These are phyloP conservation scores for Trialeurodes vaporariorum DNA, from an alignment of 1,140 invertebrate genomes.

Conservation along the genomic window DNA sequence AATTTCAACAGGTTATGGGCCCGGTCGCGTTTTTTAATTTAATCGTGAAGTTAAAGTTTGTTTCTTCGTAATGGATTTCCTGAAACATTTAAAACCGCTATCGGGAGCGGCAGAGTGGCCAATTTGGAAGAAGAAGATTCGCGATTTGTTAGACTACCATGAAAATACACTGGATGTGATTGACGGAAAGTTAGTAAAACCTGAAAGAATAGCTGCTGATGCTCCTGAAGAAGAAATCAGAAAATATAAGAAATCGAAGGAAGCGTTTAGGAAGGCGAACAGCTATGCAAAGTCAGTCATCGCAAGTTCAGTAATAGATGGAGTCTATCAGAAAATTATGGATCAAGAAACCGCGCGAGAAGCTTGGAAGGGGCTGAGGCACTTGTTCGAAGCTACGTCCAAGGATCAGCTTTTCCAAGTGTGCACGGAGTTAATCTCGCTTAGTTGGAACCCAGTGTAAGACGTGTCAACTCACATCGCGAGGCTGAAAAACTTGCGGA, in stretches of 20 bases:
- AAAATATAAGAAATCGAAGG: not conserved
- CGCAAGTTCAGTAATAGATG: conserved; percentile 19
- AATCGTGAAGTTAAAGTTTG: too few relatives aligned
- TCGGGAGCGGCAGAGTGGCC: too few relatives aligned
- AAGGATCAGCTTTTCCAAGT: conserved; percentile 29
- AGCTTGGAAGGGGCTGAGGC: conserved; percentile 25
- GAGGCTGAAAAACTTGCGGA: conserved; percentile 28
- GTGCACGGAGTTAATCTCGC: conserved; percentile 29
- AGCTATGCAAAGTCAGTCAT: conserved; percentile 10
- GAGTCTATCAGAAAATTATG: conserved; percentile 28
- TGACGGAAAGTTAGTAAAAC: too few relatives aligned
- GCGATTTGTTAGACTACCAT: too few relatives aligned
- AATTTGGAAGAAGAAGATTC: too few relatives aligned
- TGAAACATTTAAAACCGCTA: too few relatives aligned
- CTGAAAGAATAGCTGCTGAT: conserved; percentile 14
- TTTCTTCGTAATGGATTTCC: too few relatives aligned
- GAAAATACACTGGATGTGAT: too few relatives aligned
- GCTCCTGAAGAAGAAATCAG: conserved; percentile 11
- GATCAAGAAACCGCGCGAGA: conserved; percentile 26
- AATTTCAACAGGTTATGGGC: too few relatives aligned
- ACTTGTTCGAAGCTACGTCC: conserved; percentile 25
- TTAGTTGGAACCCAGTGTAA: conserved; percentile 24
- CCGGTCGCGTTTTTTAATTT: too few relatives aligned
- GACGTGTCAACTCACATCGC: conserved; percentile 29
- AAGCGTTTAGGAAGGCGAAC: conserved; percentile 7